phyloP scores from a whole-genome alignment of 2,797 vertebrate genomes.

The Mormyrus hasselquistii region DNA sequence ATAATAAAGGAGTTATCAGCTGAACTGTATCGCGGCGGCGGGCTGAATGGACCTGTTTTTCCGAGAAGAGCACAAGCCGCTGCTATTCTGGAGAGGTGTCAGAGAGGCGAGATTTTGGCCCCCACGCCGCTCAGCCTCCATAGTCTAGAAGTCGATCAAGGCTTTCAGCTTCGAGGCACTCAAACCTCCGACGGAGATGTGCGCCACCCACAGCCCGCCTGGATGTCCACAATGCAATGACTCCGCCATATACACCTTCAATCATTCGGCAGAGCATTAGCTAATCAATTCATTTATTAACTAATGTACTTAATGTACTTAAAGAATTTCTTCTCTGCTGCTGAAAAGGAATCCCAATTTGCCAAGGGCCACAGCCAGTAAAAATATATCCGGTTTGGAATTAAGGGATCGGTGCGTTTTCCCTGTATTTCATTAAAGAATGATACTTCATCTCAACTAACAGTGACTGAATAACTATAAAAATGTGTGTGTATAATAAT shows the following conservation, averaged over 20 bases:
- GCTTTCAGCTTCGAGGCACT: neutral
- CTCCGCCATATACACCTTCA: neutral
- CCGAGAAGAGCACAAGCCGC: conserved; percentile 14
- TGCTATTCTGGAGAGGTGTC: neutral
- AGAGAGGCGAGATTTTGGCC: neutral
- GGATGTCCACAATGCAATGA: neutral
- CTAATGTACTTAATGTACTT: neutral
- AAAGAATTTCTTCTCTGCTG: neutral
- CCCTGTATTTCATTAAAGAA: neutral
- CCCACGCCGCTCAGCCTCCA: neutral
- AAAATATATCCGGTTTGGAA: neutral
- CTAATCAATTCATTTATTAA: neutral
- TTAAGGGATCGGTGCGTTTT: neutral
- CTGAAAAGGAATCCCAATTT: neutral
- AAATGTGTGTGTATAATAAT: neutral
- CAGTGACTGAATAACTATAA: neutral
- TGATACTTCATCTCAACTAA: neutral
- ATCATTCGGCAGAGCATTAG: neutral
- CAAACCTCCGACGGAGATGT: neutral
- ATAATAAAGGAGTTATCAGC: conserved; percentile 91
- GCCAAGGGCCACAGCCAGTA: neutral
- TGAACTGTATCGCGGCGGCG: conserved; percentile 59
- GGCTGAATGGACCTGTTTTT: conserved; percentile 50
- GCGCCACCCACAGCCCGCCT: neutral
- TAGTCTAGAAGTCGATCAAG: conserved; percentile 4